A percentile compares a stretch with the other conserved stretches of the same genome.
These are phyloP conservation scores for Tetheella fluctuosa DNA, from an alignment of 2,888 invertebrate genomes.

Conservation along the genomic window DNA sequence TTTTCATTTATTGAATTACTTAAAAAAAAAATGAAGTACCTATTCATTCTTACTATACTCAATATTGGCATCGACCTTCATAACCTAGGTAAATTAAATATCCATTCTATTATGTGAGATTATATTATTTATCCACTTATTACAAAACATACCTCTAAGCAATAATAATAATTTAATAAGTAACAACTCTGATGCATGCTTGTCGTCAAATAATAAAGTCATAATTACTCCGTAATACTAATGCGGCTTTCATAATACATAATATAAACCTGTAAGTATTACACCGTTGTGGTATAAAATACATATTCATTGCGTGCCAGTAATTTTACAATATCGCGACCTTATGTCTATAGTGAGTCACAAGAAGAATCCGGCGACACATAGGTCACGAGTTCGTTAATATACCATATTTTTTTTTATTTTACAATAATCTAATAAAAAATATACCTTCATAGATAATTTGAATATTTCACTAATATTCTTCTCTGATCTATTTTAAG, in stretches of 20 bases:
- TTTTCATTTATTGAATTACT: no score
- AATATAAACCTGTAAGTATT: background rate
- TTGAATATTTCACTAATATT: background rate
- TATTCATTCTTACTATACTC: no score
- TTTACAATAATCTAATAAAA: background rate
- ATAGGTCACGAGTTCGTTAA: slow-evolving; percentile 27
- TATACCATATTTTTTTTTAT: background rate
- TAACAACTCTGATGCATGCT: background rate
- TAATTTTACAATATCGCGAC: slow-evolving; percentile 26
- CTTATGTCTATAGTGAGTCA: slow-evolving; percentile 24
- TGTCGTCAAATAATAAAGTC: background rate
- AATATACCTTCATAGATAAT: background rate
- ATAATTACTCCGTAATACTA: slow-evolving; percentile 1
- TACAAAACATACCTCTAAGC: background rate
- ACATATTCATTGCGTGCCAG: slow-evolving; percentile 16
- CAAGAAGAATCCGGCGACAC: slow-evolving; percentile 11
- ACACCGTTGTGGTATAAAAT: background rate
- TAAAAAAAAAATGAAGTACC: no score
- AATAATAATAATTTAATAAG: background rate
- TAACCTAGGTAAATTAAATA: no score
- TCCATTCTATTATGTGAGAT: no score
- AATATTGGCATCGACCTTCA: no score
- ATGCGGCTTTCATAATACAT: slow-evolving; percentile 5
- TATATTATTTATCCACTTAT: background rate
- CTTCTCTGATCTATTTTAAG: background rate